phyloP scores from a whole-genome alignment of 2,113 vertebrate species.

The Ceyx melanurus region DNA sequence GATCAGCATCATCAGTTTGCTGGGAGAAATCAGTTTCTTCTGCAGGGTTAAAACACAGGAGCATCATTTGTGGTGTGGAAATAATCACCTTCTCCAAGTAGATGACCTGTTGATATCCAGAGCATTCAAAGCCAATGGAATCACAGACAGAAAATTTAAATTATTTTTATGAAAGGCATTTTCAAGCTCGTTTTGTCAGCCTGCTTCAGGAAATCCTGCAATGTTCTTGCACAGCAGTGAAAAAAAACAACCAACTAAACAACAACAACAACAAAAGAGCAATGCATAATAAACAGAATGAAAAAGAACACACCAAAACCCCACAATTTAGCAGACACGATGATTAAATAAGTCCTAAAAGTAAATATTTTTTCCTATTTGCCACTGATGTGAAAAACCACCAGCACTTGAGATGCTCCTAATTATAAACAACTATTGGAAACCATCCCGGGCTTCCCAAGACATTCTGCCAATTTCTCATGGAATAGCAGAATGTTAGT shows the following conservation, averaged over 20 bases:
- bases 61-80: background rate
- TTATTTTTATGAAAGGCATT: background rate
- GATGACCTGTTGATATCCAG: background rate
- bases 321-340: background rate
- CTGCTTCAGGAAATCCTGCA: background rate
- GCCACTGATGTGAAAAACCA: background rate
- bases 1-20: background rate
- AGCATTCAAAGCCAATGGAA: background rate
- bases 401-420: slow-evolving; percentile 15
- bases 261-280: background rate
- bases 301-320: background rate
- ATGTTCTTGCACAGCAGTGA: background rate
- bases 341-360: background rate
- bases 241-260: background rate
- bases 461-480: slow-evolving; percentile 18
- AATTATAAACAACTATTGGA: slow-evolving; percentile 41
- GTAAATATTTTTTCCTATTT: slow-evolving; percentile 41
- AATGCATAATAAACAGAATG: background rate
- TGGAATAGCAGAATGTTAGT: background rate
- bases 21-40: background rate
- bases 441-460: slow-evolving; percentile 25
- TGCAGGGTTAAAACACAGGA: background rate
- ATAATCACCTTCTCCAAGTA: background rate
- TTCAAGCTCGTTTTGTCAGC: background rate
- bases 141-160: background rate